Evolutionary conservation across 2,797 vertebrate species (phyloP), one percentile per base, ranked within the genome.

Genomic region (Lithobates pipiens): DNA sequence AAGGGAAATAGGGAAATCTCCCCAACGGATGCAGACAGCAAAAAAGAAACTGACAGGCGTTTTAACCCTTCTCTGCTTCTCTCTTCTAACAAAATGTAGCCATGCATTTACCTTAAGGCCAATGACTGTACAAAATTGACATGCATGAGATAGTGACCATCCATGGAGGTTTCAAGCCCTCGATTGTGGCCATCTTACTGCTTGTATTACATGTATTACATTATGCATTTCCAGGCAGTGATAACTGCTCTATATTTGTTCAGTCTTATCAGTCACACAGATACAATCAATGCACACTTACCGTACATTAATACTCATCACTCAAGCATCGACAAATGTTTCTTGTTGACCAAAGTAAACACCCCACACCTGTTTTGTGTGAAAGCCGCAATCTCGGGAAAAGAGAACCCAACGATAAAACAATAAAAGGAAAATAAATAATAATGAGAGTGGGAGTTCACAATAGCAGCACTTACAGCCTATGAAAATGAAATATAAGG

Each of bases 401-500:
- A 75, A 69, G 65, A 57, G 72, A 85, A 85, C 75, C 42, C 67
- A 69, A 67, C 42, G 63, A 50, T 67, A 67, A 67, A 67, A 67
- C 65, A 67, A 85, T 80, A 72, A 75, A 80, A 80, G 72, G 25
- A 71, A 25, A 86, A 81, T 15, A 74, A 29, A 76, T 46, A 69
- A 44, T 63, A 74, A 85, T 85, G 57, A 32, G 79, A 69, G 76
- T 73, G 32, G 77, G 84, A 74, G 69, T 79, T 80, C 74, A 80
- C 77, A 36, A 73, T 25, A 36, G 39, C 34, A 39, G 34, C 81
- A 80, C 69, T 77, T 61, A 67, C 67, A 15, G 61, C 23, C 86
- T 80, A 67, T 83, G 44, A 87, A 87, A 87, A 87, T 80, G 6
- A 78, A 69, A 75, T 76, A 80, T 74, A 87, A 83, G 42, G 44